Percentiles rank a stretch among this genome's conserved stretches.
Evolutionary conservation across 2,797 vertebrate genomes (phyloP).

Genomic region (Coregonus suidteri): DNA sequence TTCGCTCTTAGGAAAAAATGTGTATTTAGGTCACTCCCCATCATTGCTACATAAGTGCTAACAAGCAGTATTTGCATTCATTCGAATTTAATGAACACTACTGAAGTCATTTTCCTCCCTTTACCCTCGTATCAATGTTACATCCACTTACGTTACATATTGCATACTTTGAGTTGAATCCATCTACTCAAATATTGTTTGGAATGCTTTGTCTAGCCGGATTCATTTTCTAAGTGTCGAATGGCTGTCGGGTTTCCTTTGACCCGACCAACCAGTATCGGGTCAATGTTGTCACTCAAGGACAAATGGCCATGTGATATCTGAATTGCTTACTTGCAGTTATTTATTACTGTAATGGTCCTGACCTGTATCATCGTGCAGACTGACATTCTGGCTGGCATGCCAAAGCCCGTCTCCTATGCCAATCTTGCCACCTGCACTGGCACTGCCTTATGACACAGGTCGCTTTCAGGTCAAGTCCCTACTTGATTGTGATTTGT

Average conservation of each 20-base stretch:
- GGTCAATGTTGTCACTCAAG: too few relatives aligned
- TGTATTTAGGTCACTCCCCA: neutral
- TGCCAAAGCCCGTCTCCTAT: neutral
- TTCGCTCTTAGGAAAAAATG: neutral
- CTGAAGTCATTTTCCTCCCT: neutral
- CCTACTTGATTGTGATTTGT: conserved; percentile 33
- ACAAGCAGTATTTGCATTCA: neutral
- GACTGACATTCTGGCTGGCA: neutral
- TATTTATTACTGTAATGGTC: too few relatives aligned
- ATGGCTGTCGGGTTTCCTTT: too few relatives aligned
- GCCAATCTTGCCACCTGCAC: conserved; percentile 3
- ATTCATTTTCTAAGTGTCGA: too few relatives aligned
- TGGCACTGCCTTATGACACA: neutral
- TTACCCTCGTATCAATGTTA: neutral
- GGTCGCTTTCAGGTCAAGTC: neutral
- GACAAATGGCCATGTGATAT: too few relatives aligned
- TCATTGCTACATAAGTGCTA: neutral
- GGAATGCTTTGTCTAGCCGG: too few relatives aligned
- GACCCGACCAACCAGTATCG: too few relatives aligned
- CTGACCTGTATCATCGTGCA: neutral
- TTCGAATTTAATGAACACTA: neutral
- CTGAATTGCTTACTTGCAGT: too few relatives aligned
- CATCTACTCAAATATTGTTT: neutral
- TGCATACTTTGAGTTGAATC: neutral
- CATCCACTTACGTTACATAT: neutral